Evolutionary conservation across 2,113 vertebrate genomes (phyloP), one percentile per base, ranked within the genome.

Genomic region (Crotalus viridis): DNA sequence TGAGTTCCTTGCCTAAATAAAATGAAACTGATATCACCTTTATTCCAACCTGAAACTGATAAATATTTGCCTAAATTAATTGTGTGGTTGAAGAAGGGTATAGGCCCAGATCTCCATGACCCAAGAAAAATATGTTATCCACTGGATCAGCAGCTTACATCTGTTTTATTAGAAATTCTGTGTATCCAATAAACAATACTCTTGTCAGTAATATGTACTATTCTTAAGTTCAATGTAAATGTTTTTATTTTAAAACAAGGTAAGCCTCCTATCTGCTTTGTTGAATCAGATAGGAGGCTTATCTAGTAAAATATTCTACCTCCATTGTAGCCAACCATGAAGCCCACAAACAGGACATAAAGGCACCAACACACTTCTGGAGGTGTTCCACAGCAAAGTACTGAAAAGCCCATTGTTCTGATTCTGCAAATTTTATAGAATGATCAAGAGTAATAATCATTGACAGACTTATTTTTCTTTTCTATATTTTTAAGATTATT

Each of bases 211-310:
- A 19, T 87, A 12, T 51, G 24, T 51, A 21, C 22, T 59, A 15
- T 74, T 46, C 51, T 69, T n/a, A 59, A 56, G 9, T n/a, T 89
- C 88, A 61, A 28, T 33, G n/a, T 6, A 19, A 51, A 21, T 59
- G 12, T 56, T 92, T 92, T 85, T 26, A 57, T 59, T 57, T 89
- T 5, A 55, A 92, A 89, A 92, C 56, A n/a, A 56, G 3, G 86
- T 17, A 46, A 2, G 9, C n/a, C n/a, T n/a, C n/a, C n/a, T n/a
- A n/a, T n/a, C n/a, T n/a, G n/a, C 2, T 26, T 4, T 81, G 74
- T 39, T 81, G 15, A 21, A 81, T 4, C 33, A 21, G 74, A 7
- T 21, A 81, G 21, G 33, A 81, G 6, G 33, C 74, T 9, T 81
- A 81, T 81, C 33, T 43, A 21, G n/a, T 9, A 6, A 1, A 8